phyloP scores from a whole-genome alignment of 2,888 invertebrate genomes.

The Vesta saturnalis region DNA sequence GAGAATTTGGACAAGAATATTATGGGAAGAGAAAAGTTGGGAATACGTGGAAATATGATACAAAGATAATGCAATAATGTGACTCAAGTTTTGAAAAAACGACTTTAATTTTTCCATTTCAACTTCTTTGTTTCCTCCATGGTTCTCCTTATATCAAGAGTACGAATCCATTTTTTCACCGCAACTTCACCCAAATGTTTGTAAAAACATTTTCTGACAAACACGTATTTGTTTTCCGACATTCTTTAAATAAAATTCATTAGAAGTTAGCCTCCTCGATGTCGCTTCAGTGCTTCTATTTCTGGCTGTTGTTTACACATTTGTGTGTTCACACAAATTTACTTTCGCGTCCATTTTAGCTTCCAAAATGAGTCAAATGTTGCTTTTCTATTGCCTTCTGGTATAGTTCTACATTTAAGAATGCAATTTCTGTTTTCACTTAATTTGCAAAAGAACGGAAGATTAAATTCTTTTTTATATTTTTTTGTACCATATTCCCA shows the following conservation, averaged over 20 bases:
- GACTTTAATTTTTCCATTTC: too few species aligned
- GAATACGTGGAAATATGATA: not conserved
- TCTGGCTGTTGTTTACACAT: not conserved
- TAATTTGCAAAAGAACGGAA: not conserved
- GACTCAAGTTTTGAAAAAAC: not conserved
- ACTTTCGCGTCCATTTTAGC: not conserved
- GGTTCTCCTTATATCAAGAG: not conserved
- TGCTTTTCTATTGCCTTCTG: not conserved
- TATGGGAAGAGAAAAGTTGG: not conserved
- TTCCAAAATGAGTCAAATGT: constrained; percentile 3
- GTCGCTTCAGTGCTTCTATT: constrained; percentile 3
- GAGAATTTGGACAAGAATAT: not conserved
- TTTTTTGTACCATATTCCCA: too few species aligned
- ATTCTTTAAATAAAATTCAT: constrained; percentile 4
- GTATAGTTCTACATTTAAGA: not conserved
- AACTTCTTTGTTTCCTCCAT: not conserved
- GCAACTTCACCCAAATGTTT: constrained; percentile 9
- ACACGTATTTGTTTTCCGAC: not conserved
- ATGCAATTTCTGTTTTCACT: not conserved
- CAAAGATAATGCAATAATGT: too few species aligned
- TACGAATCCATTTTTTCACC: not conserved
- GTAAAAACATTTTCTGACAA: constrained; percentile 15
- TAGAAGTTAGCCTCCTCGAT: constrained; percentile 4
- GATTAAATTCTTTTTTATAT: not conserved
- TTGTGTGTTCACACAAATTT: not conserved